Conservation (phyloP, 2,797 vertebrate species). For the Jordanella pulchra region DNA sequence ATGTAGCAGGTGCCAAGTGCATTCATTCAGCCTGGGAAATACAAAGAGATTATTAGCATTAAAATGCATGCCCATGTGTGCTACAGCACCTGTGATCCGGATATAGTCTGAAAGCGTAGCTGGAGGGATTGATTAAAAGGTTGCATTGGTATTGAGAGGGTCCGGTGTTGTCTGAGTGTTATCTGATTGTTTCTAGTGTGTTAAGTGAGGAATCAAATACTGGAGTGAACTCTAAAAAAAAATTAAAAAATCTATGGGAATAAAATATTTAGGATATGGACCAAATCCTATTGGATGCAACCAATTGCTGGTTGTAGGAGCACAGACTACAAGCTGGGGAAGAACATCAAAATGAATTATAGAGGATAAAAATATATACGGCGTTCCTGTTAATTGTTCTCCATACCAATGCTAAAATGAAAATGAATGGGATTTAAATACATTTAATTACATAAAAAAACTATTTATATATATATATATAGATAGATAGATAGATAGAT, state of each 20-base stretch:
- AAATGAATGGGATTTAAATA: too few relatives aligned
- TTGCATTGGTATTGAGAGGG: background rate
- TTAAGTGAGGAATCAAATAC: background rate
- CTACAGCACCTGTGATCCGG: constrained; percentile 33
- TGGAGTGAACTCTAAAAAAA: background rate
- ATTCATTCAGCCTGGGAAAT: constrained; percentile 44
- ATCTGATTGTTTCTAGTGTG: background rate
- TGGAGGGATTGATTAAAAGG: constrained; percentile 2
- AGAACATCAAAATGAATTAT: constrained; percentile 3
- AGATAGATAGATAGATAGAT: too few relatives aligned
- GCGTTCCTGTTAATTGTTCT: background rate
- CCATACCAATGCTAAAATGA: constrained; percentile 9
- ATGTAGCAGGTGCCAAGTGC: constrained; percentile 50
- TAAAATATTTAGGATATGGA: background rate
- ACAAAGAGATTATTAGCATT: constrained; percentile 70
- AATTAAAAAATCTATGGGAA: background rate
- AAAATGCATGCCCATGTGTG: constrained; percentile 53
- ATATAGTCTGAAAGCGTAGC: constrained; percentile 21
- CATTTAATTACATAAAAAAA: background rate
- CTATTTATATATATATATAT: too few relatives aligned
- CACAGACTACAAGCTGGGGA: constrained; percentile 6
- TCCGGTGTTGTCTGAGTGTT: background rate
- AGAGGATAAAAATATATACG: background rate
- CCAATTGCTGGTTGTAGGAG: constrained; percentile 30
- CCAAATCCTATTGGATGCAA: background rate